phyloP scores from a whole-genome alignment of 2,888 invertebrate genomes.

The Elegia similella region DNA sequence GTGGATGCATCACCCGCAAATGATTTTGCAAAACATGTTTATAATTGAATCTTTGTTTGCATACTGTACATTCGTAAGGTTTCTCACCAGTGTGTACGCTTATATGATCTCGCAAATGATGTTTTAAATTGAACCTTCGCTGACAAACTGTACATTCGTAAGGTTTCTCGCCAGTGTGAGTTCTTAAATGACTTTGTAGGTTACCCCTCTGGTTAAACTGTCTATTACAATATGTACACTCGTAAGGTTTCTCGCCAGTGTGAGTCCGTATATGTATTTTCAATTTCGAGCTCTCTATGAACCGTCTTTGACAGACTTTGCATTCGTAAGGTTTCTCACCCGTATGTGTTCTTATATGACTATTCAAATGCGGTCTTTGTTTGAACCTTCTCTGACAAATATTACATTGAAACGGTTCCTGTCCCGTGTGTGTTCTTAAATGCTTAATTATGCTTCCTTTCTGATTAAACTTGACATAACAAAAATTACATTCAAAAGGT shows the following conservation, averaged over 20 bases:
- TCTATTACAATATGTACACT: not conserved
- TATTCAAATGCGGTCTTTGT: slow-evolving; percentile 4
- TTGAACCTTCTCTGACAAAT: not conserved
- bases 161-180: slow-evolving; percentile 22
- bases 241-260: not conserved
- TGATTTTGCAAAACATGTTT: slow-evolving; percentile 9
- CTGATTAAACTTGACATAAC: slow-evolving; percentile 23
- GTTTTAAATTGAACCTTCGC: slow-evolving; percentile 15
- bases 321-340: slow-evolving; percentile 15
- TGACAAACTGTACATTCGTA: slow-evolving; percentile 24
- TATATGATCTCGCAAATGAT: slow-evolving; percentile 19
- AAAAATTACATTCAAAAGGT: slow-evolving; percentile 7
- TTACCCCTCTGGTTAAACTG: slow-evolving; percentile 8
- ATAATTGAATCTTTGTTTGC: slow-evolving; percentile 14
- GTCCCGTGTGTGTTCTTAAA: slow-evolving; percentile 2
- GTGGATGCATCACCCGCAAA: not conserved
- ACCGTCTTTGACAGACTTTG: not conserved
- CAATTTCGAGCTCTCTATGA: not conserved
- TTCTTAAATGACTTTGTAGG: slow-evolving; percentile 12
- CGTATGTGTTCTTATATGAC: slow-evolving; percentile 19
- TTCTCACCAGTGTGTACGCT: slow-evolving; percentile 24
- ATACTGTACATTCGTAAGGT: slow-evolving; percentile 24
- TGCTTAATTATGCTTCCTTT: slow-evolving; percentile 3
- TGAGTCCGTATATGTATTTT: not conserved
- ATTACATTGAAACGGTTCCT: not conserved